Conservation (phyloP, 2,113 vertebrate genomes). For the Strigops habroptila region DNA sequence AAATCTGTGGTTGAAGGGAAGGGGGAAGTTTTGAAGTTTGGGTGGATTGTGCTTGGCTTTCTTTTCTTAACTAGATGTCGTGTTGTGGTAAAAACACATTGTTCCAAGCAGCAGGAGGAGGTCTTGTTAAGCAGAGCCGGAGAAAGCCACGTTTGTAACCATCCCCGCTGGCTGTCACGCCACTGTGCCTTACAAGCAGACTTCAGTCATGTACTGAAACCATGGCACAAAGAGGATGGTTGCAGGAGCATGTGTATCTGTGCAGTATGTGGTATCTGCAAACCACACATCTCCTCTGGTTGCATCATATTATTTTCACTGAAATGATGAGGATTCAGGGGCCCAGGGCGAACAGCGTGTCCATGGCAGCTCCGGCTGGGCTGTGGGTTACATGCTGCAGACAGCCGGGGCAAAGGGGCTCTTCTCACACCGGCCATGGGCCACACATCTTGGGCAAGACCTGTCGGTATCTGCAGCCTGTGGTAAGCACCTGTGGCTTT, state of each 20-base stretch:
- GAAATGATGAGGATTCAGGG: neutral
- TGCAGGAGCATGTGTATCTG: neutral
- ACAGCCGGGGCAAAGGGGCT: neutral
- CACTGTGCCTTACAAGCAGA: neutral
- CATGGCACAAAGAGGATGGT: neutral
- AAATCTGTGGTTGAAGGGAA: slow-evolving; percentile 35
- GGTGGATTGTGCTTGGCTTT: slow-evolving; percentile 18
- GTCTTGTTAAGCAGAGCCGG: neutral
- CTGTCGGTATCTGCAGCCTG: neutral
- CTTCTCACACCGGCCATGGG: neutral
- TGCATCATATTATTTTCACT: neutral
- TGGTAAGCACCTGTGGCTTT: neutral
- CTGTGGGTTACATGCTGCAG: neutral
- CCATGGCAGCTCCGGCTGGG: neutral
- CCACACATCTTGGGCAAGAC: neutral
- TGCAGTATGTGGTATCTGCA: neutral
- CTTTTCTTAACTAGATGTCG: slow-evolving; percentile 25
- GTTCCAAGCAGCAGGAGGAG: slow-evolving; percentile 44
- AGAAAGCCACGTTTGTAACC: slow-evolving; percentile 39
- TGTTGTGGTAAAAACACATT: slow-evolving; percentile 44
- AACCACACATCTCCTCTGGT: neutral
- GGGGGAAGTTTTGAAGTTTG: slow-evolving; percentile 24
- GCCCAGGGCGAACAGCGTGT: neutral
- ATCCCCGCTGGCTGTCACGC: neutral
- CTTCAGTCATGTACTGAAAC: neutral